Conservation (phyloP, 2,797 vertebrate genomes). For the Hyperoplus immaculatus region DNA sequence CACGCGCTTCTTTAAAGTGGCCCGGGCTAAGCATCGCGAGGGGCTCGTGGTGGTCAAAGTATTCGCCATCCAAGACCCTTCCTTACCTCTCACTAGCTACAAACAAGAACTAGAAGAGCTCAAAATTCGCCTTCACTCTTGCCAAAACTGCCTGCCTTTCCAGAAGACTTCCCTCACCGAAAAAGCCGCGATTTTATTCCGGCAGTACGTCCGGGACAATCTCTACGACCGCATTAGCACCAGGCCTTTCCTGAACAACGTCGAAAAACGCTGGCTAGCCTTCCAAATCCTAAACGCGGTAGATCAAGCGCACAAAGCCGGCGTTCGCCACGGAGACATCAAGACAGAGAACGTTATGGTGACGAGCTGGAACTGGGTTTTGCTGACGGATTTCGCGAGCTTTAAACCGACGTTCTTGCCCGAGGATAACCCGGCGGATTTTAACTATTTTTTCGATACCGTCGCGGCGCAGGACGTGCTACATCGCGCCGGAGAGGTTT, state of each 20-base stretch:
- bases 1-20: conserved; percentile 98
- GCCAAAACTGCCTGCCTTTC: conserved; percentile 97
- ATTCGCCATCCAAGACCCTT: conserved; percentile 97
- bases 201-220: conserved; percentile 97
- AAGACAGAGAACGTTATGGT: conserved; percentile 99
- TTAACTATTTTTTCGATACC: conserved; percentile 99
- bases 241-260: conserved; percentile 94
- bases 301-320: conserved; percentile 95
- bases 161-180: conserved; percentile 94
- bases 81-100: conserved; percentile 94
- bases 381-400: conserved; percentile 97
- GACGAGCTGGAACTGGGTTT: conserved; percentile 99
- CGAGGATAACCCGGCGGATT: conserved; percentile 98
- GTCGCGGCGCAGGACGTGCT: conserved; percentile 93
- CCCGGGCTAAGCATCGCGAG: conserved; percentile 95
- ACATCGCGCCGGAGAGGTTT: conserved; percentile 96
- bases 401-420: conserved; percentile 98
- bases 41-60: conserved; percentile 97
- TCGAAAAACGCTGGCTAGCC: conserved; percentile 97
- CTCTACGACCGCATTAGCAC: conserved; percentile 98
- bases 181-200: conserved; percentile 95
- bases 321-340: conserved; percentile 97
- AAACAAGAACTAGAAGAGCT: conserved; percentile 98
- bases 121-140: conserved; percentile 93
- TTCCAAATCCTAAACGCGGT: conserved; percentile 97